These are phyloP conservation scores for Lycaena phlaeas DNA, from an alignment of 2,888 invertebrate species.

Conservation along the genomic window DNA sequence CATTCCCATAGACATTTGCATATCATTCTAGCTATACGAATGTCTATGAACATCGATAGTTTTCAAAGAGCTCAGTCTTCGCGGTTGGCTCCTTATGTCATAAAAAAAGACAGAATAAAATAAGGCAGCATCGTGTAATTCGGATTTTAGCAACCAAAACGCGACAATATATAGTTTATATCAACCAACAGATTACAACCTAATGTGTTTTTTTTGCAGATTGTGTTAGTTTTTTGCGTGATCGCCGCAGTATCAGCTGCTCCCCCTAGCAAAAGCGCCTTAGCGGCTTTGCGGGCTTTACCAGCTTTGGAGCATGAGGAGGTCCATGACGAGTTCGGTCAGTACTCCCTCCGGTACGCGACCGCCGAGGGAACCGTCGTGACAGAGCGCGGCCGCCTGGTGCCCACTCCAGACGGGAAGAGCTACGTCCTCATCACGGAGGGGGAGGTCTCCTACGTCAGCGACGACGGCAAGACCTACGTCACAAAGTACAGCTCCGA, in stretches of 20 bases:
- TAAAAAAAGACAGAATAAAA: too few relatives aligned
- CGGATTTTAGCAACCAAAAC: too few relatives aligned
- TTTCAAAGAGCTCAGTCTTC: too few relatives aligned
- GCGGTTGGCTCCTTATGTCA: too few relatives aligned
- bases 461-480: constrained; percentile 37
- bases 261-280: constrained; percentile 19
- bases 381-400: constrained; percentile 30
- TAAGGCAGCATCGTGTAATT: too few relatives aligned
- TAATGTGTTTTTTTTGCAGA: constrained; percentile 29
- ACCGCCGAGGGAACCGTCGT: constrained; percentile 41
- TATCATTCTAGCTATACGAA: too few relatives aligned
- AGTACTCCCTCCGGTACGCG: constrained; percentile 36
- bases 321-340: constrained; percentile 35
- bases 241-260: constrained; percentile 27
- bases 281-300: constrained; percentile 12
- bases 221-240: constrained; percentile 26
- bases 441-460: constrained; percentile 39
- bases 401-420: constrained; percentile 28
- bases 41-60: too few relatives aligned
- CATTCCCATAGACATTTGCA: too few relatives aligned
- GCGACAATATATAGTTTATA: too few relatives aligned
- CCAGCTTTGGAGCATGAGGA: constrained; percentile 28
- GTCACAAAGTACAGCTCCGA: constrained; percentile 40
- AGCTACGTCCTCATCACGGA: constrained; percentile 34
- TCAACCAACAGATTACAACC: too few relatives aligned